These are phyloP conservation scores for Tridacna crocea DNA, from an alignment of 2,888 invertebrate species.

Conservation along the genomic window DNA sequence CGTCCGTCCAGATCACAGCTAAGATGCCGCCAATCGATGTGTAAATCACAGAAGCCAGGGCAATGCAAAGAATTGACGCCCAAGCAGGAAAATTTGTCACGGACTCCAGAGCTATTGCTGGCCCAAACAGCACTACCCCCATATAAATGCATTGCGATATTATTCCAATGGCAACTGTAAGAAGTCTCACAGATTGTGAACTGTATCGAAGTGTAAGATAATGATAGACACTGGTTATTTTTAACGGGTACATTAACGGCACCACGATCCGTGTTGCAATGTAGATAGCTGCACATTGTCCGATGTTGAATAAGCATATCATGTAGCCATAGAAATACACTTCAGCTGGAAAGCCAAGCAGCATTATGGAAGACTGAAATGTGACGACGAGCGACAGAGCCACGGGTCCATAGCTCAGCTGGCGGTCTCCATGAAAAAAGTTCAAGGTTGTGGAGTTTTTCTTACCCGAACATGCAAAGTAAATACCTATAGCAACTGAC, in stretches of 20 bases:
- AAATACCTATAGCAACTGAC: constrained; percentile 72
- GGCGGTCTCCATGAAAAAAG: constrained; percentile 70
- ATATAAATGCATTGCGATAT: constrained; percentile 64
- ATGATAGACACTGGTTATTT: constrained; percentile 72
- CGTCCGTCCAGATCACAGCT: constrained; percentile 53
- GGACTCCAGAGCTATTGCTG: constrained; percentile 68
- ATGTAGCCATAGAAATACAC: constrained; percentile 71
- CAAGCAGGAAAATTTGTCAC: constrained; percentile 56
- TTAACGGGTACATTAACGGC: constrained; percentile 69
- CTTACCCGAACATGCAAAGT: constrained; percentile 57
- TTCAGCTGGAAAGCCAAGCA: constrained; percentile 75
- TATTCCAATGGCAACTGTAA: constrained; percentile 66
- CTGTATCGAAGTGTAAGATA: constrained; percentile 68
- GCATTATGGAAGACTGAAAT: constrained; percentile 77
- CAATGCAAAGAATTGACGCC: constrained; percentile 55
- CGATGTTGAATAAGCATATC: constrained; percentile 56
- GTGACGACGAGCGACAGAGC: constrained; percentile 74
- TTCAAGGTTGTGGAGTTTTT: constrained; percentile 64
- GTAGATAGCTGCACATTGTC: constrained; percentile 61
- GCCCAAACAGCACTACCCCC: constrained; percentile 68
- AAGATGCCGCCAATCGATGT: constrained; percentile 59
- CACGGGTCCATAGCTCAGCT: constrained; percentile 70
- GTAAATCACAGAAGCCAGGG: constrained; percentile 53
- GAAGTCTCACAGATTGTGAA: constrained; percentile 52
- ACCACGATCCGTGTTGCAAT: constrained; percentile 65